Conservation (phyloP, 2,797 vertebrate species). For the Manis pentadactyla region DNA sequence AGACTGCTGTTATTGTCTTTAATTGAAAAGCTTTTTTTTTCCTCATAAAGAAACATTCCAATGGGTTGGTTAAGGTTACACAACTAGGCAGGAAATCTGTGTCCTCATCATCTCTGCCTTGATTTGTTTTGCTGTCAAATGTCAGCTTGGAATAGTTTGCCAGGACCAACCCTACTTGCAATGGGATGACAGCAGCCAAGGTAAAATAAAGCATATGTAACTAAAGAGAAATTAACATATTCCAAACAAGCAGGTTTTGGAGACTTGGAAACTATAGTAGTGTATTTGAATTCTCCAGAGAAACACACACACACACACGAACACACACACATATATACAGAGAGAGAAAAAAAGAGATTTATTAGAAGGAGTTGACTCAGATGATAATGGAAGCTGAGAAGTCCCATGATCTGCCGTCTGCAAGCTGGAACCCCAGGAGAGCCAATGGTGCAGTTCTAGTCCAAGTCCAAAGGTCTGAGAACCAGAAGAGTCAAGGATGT, state of each 20-base stretch:
- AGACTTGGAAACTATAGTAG: neutral
- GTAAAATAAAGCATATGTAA: slow-evolving; percentile 40
- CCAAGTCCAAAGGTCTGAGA: too few species aligned
- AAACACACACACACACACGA: neutral
- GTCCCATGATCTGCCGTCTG: neutral
- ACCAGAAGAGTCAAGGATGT: too few species aligned
- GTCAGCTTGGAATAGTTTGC: slow-evolving; percentile 50
- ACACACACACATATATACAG: neutral
- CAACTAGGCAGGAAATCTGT: slow-evolving; percentile 6
- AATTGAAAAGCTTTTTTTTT: slow-evolving; percentile 50
- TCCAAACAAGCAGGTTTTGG: slow-evolving; percentile 11
- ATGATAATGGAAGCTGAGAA: neutral
- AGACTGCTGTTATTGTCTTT: slow-evolving; percentile 51
- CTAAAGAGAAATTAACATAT: slow-evolving; percentile 37
- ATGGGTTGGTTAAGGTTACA: slow-evolving; percentile 29
- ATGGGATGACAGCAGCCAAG: slow-evolving; percentile 10
- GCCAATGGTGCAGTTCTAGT: neutral
- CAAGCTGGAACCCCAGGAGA: neutral
- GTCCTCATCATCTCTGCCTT: slow-evolving; percentile 62
- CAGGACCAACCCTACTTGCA: slow-evolving; percentile 6
- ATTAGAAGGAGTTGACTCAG: neutral
- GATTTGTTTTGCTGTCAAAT: slow-evolving; percentile 67
- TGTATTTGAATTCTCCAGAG: neutral
- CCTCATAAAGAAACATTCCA: slow-evolving; percentile 24
- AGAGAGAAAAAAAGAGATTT: neutral